Conservation (phyloP, 2,888 invertebrate species). For the Philhelius pedissequus region DNA sequence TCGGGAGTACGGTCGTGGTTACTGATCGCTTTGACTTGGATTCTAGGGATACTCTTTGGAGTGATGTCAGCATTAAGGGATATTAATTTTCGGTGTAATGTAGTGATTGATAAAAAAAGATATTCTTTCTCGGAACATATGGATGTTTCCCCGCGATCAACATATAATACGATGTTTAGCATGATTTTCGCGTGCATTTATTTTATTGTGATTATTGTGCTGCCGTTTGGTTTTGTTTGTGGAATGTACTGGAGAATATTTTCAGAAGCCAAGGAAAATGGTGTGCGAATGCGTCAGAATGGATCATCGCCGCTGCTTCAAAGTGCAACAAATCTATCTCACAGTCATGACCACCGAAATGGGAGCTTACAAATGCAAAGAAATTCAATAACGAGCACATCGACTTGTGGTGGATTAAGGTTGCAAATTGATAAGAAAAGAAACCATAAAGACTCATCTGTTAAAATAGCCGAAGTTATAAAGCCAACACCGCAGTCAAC, state of each 20-base stretch:
- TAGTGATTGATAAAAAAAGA: slow-evolving; percentile 72
- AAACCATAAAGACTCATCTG: slow-evolving; percentile 75
- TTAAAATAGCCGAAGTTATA: slow-evolving; percentile 67
- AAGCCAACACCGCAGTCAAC: slow-evolving; percentile 36
- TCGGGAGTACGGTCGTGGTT: slow-evolving; percentile 78
- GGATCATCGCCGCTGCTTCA: slow-evolving; percentile 79
- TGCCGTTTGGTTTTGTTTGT: slow-evolving; percentile 79
- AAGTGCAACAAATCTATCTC: slow-evolving; percentile 77
- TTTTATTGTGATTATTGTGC: slow-evolving; percentile 77
- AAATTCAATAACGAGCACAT: slow-evolving; percentile 75
- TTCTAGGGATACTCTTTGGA: slow-evolving; percentile 77
- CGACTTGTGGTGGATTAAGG: slow-evolving; percentile 75
- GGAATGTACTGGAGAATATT: slow-evolving; percentile 79
- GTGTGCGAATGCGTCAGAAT: slow-evolving; percentile 78
- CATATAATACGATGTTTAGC: slow-evolving; percentile 73
- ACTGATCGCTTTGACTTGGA: slow-evolving; percentile 78
- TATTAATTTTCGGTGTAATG: slow-evolving; percentile 75
- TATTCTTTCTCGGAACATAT: slow-evolving; percentile 42
- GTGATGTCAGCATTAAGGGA: slow-evolving; percentile 77
- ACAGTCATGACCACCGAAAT: slow-evolving; percentile 65
- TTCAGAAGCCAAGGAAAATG: slow-evolving; percentile 78
- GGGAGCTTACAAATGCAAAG: slow-evolving; percentile 73
- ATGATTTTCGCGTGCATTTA: slow-evolving; percentile 76
- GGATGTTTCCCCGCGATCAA: slow-evolving; percentile 24
- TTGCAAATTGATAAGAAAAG: slow-evolving; percentile 76